Conservation (phyloP, 2,113 vertebrate species). For the Thomomys bottae region DNA sequence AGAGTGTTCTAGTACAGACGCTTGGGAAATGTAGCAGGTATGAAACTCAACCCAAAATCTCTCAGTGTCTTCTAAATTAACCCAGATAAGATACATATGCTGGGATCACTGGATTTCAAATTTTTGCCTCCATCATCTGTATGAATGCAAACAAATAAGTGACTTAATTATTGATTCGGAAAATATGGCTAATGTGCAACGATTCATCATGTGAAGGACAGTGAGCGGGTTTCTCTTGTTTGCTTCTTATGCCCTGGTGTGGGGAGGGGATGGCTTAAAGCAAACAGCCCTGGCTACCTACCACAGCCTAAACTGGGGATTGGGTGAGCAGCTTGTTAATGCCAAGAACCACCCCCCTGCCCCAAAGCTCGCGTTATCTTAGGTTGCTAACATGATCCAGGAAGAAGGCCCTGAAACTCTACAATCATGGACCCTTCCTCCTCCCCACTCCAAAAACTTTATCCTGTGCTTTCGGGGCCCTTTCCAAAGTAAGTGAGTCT, state of each 20-base stretch:
- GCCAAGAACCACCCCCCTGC: not conserved
- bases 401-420: not conserved
- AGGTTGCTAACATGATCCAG: slow-evolving; percentile 48
- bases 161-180: slow-evolving; percentile 60
- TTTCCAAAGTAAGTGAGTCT: slow-evolving; percentile 79
- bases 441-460: slow-evolving; percentile 47
- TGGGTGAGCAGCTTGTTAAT: not conserved
- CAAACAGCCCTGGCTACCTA: slow-evolving; percentile 39
- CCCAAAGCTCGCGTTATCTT: slow-evolving; percentile 41
- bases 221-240: not conserved
- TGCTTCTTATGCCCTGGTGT: not conserved
- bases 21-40: not conserved
- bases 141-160: not conserved
- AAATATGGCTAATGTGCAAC: slow-evolving; percentile 16
- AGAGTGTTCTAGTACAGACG: not conserved
- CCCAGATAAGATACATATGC: not conserved
- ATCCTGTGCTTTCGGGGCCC: slow-evolving; percentile 83
- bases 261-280: not conserved
- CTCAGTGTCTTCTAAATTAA: not conserved
- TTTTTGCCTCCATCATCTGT: not conserved
- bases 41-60: too few species aligned
- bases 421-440: slow-evolving; percentile 62
- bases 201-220: slow-evolving; percentile 48
- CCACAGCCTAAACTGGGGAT: not conserved
- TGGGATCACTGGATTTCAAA: not conserved